Evolutionary conservation across 2,797 vertebrate genomes (phyloP).

Genomic region (Neopelma chrysocephalum): DNA sequence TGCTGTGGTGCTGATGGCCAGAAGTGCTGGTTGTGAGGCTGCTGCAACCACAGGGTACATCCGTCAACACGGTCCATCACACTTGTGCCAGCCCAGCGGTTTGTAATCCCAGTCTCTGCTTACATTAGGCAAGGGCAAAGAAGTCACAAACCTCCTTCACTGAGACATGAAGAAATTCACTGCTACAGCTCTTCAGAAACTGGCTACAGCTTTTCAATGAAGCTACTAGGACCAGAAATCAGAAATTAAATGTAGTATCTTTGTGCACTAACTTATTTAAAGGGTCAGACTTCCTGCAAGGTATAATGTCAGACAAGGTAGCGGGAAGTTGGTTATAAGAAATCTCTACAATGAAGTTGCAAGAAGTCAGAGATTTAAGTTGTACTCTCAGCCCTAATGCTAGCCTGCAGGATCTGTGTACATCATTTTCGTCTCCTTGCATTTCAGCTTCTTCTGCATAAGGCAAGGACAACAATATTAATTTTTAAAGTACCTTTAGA

Average conservation of each 20-base stretch:
- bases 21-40: neutral
- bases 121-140: slow-evolving; percentile 45
- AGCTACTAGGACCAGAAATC: neutral
- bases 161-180: neutral
- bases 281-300: neutral
- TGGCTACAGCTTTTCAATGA: neutral
- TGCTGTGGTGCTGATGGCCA: slow-evolving; percentile 49
- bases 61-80: neutral
- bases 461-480: neutral
- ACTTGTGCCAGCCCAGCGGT: neutral
- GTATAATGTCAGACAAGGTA: neutral
- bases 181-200: neutral
- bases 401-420: neutral
- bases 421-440: neutral
- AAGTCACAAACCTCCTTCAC: neutral
- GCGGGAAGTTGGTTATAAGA: neutral
- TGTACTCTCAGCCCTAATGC: neutral
- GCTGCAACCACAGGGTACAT: neutral
- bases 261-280: neutral
- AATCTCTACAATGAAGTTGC: neutral
- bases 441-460: neutral
- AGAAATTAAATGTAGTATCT: neutral
- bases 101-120: neutral
- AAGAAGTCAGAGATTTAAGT: neutral
- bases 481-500: slow-evolving; percentile 8